Evolutionary conservation across 1,140 invertebrate species (phyloP).

Genomic region (Bombus affinis): DNA sequence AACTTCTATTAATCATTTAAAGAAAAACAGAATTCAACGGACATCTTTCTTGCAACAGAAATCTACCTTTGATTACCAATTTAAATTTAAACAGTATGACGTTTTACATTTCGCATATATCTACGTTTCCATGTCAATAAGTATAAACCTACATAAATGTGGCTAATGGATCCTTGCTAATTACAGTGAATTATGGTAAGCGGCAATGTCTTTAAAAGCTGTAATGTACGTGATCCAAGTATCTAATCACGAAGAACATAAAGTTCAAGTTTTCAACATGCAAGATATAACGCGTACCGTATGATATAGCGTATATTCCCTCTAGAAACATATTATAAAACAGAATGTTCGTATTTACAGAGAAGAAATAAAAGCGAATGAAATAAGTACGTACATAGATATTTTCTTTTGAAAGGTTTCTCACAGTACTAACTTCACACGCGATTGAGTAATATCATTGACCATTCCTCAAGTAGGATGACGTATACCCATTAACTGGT

Average conservation of each 20-base stretch:
- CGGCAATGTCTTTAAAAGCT: neutral
- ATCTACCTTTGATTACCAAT: no score
- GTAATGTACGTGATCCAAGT: neutral
- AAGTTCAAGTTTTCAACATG: neutral
- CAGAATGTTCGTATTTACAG: neutral
- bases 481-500: slow-evolving; percentile 67
- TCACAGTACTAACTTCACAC: slow-evolving; percentile 31
- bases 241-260: neutral
- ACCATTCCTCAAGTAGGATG: slow-evolving; percentile 60
- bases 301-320: neutral
- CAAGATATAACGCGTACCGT: neutral
- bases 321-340: neutral
- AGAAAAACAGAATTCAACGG: no score
- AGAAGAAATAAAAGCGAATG: no score
- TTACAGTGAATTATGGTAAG: neutral
- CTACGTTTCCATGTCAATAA: no score
- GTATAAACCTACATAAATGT: neutral
- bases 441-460: slow-evolving; percentile 55
- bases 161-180: neutral
- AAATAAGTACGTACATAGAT: neutral
- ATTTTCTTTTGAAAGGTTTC: slow-evolving; percentile 8
- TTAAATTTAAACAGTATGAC: no score
- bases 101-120: no score
- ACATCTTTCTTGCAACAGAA: no score
- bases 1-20: no score